Conservation (phyloP, 1,140 invertebrate genomes). For the Drosophila sulfurigaster region DNA sequence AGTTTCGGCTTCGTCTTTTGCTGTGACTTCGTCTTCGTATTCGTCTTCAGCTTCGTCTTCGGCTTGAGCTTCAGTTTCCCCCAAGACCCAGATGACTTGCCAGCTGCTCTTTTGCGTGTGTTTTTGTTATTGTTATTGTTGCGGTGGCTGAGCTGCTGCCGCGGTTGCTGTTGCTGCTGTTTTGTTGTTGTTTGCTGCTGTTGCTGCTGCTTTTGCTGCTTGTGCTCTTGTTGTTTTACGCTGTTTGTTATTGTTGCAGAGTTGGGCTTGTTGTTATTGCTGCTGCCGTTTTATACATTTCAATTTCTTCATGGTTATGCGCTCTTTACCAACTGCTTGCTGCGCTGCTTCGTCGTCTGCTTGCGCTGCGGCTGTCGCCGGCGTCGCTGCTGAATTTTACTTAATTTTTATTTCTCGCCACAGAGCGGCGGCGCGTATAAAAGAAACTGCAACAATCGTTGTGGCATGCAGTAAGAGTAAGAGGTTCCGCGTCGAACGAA, state of each 20-base stretch:
- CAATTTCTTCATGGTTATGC: slow-evolving; percentile 80
- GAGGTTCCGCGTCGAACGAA: slow-evolving; percentile 79
- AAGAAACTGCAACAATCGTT: slow-evolving; percentile 80
- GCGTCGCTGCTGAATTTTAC: slow-evolving; percentile 61
- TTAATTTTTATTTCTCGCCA: slow-evolving; percentile 80
- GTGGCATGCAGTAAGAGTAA: slow-evolving; percentile 80
- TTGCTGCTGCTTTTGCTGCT: slow-evolving; percentile 18
- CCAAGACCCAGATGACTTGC: slow-evolving; percentile 64
- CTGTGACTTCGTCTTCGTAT: slow-evolving; percentile 36
- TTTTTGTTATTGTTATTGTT: slow-evolving; percentile 21
- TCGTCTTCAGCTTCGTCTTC: slow-evolving; percentile 27
- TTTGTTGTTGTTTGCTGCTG: slow-evolving; percentile 18
- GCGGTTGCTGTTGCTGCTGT: slow-evolving; percentile 17
- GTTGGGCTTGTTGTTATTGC: slow-evolving; percentile 41
- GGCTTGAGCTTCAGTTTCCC: slow-evolving; percentile 49
- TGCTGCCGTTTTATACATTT: slow-evolving; percentile 68
- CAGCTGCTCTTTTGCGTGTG: slow-evolving; percentile 40
- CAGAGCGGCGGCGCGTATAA: slow-evolving; percentile 79
- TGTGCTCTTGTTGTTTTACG: slow-evolving; percentile 21
- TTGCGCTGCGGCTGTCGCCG: slow-evolving; percentile 1
- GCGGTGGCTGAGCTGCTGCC: slow-evolving; percentile 31
- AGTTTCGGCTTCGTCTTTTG: slow-evolving; percentile 26
- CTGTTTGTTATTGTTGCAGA: slow-evolving; percentile 17
- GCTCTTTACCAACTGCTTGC: slow-evolving; percentile 71
- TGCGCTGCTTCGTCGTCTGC: slow-evolving; percentile 7